These are phyloP conservation scores for Zosterops lateralis DNA, from an alignment of 2,113 vertebrate genomes.

Conservation along the genomic window DNA sequence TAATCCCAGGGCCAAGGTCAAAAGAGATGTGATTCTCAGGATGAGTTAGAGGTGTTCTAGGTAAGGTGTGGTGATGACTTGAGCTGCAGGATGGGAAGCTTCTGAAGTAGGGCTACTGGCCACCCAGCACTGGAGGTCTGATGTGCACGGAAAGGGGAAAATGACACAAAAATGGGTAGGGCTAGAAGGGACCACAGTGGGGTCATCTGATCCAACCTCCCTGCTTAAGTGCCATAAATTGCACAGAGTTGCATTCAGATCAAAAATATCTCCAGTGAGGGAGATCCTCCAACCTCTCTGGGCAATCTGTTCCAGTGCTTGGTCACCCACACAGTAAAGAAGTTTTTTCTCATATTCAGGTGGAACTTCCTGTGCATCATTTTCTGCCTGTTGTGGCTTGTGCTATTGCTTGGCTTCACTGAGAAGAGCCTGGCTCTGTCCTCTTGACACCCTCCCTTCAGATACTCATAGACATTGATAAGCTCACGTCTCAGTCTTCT, in stretches of 20 bases:
- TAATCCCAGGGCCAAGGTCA: not conserved
- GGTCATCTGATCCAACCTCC: not conserved
- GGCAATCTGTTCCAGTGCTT: not conserved
- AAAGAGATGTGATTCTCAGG: not conserved
- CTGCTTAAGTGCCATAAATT: not conserved
- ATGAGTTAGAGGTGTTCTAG: not conserved
- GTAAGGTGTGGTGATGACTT: not conserved
- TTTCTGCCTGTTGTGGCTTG: not conserved
- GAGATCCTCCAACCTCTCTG: not conserved
- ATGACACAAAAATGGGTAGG: not conserved
- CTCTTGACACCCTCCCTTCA: not conserved
- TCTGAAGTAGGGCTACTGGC: not conserved
- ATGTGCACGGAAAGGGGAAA: not conserved
- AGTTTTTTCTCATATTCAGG: not conserved
- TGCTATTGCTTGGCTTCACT: not conserved
- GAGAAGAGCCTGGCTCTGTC: not conserved
- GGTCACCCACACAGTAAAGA: not conserved
- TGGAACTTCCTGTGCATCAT: not conserved
- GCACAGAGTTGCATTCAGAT: not conserved
- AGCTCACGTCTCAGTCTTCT: not conserved
- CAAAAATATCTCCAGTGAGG: not conserved
- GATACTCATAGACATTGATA: not conserved
- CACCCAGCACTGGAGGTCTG: not conserved
- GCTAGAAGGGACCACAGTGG: not conserved
- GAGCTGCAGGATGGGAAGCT: not conserved